These are phyloP conservation scores for Anthoscopus minutus DNA, from an alignment of 2,113 vertebrate genomes.

Conservation along the genomic window DNA sequence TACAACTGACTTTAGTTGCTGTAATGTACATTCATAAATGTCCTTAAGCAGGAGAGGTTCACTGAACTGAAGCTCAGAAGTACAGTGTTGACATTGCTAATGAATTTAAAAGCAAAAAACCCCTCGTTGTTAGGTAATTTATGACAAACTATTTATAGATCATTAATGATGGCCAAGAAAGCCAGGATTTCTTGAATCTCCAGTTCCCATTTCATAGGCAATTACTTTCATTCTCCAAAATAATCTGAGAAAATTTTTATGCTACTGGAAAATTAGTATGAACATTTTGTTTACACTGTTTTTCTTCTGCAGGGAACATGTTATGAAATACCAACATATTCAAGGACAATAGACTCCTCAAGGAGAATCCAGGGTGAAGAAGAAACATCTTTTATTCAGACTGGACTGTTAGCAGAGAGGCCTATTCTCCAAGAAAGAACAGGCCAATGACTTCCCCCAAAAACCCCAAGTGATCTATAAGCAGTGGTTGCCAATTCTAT, in stretches of 20 bases:
- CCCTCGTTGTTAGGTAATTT: not conserved
- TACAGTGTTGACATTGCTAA: not conserved
- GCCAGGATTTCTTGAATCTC: not conserved
- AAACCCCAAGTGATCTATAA: not conserved
- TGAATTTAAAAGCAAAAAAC: not conserved
- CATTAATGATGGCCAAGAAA: not conserved
- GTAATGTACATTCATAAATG: not conserved
- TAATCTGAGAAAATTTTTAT: not conserved
- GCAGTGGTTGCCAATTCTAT: accelerated
- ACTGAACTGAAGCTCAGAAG: not conserved
- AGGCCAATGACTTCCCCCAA: not conserved
- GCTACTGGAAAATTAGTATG: not conserved
- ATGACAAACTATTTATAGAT: not conserved
- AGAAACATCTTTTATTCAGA: not conserved
- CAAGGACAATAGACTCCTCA: not conserved
- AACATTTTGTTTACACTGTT: not conserved
- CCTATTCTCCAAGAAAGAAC: not conserved
- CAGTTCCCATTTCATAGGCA: not conserved
- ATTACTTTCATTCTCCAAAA: not conserved
- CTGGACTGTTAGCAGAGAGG: not conserved
- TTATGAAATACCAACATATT: not conserved
- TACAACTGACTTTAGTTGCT: not conserved
- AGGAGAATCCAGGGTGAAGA: not conserved
- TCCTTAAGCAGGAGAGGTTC: not conserved
- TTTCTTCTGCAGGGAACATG: not conserved